Evolutionary conservation across 1,140 invertebrate genomes (phyloP).

Genomic region (Tetragnatha versicolor): DNA sequence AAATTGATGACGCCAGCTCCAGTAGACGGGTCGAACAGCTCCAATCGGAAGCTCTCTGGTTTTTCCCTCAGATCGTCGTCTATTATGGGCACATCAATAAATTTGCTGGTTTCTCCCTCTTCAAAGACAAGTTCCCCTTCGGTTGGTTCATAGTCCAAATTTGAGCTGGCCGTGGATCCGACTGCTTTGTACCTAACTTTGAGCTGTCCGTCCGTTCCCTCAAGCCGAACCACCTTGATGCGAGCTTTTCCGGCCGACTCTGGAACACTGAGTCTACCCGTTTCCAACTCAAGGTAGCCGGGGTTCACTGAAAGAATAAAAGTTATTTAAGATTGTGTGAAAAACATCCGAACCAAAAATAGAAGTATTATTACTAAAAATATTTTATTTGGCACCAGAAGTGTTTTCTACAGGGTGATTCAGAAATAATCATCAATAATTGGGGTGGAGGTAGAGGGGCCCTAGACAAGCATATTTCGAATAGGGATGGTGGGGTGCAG

Average conservation of each 20-base stretch:
- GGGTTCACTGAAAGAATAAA: slow-evolving; percentile 63
- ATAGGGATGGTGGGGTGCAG: too few species aligned
- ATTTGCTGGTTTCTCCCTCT: slow-evolving; percentile 67
- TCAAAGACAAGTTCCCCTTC: slow-evolving; percentile 69
- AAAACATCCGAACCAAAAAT: too few species aligned
- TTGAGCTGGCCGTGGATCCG: slow-evolving; percentile 69
- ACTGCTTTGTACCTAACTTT: slow-evolving; percentile 69
- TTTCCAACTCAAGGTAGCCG: slow-evolving; percentile 69
- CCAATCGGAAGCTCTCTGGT: neutral
- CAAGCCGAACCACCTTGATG: slow-evolving; percentile 67
- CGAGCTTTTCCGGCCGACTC: slow-evolving; percentile 69
- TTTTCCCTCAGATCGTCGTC: slow-evolving; percentile 64
- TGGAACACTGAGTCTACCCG: slow-evolving; percentile 70
- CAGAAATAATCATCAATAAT: too few species aligned
- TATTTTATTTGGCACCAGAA: too few species aligned
- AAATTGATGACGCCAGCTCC: neutral
- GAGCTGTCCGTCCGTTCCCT: slow-evolving; percentile 70
- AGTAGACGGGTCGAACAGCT: neutral
- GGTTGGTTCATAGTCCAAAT: slow-evolving; percentile 68
- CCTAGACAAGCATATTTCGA: too few species aligned
- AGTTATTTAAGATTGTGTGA: too few species aligned
- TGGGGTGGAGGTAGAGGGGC: too few species aligned
- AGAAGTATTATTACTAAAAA: too few species aligned
- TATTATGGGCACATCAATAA: slow-evolving; percentile 70
- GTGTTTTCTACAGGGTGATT: too few species aligned